Percentiles rank a stretch among this genome's conserved stretches.
Evolutionary conservation across 2,113 vertebrate species (phyloP).

Genomic region (Spea multiplicata): DNA sequence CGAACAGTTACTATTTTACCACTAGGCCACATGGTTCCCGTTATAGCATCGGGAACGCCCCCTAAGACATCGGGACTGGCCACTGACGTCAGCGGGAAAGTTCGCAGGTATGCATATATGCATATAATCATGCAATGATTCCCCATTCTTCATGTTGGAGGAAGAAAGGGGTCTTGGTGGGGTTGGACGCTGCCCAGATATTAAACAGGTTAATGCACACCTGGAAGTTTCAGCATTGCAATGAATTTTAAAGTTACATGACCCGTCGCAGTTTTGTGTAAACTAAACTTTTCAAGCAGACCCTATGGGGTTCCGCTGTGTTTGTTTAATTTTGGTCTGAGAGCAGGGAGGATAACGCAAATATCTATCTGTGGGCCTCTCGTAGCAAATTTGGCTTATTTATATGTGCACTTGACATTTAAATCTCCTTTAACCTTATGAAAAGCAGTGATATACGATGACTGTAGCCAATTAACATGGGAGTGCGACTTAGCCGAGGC

Average conservation of each 20-base stretch:
- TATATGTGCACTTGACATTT: slow-evolving; percentile 47
- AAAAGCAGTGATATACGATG: slow-evolving; percentile 37
- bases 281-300: not conserved
- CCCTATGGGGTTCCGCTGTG: slow-evolving; percentile 14
- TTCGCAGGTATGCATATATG: too few species aligned
- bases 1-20: too few species aligned
- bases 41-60: too few species aligned
- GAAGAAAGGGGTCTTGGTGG: too few species aligned
- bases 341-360: slow-evolving; percentile 8
- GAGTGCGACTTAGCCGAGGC: slow-evolving; percentile 22
- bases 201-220: too few species aligned
- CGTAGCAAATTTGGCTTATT: slow-evolving; percentile 41
- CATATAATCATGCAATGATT: too few species aligned
- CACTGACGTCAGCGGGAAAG: too few species aligned
- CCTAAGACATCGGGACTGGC: too few species aligned
- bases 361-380: slow-evolving; percentile 15
- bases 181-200: too few species aligned
- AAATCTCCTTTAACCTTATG: slow-evolving; percentile 46
- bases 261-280: not conserved
- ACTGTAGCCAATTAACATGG: slow-evolving; percentile 40
- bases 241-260: not conserved
- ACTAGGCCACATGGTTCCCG: too few species aligned
- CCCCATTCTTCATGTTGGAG: too few species aligned
- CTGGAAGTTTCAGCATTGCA: not conserved
- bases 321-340: slow-evolving; percentile 36